Percentiles rank a stretch among this genome's conserved stretches.
phyloP scores from a whole-genome alignment of 2,113 vertebrate species.

The Cyprinodon variegatus region DNA sequence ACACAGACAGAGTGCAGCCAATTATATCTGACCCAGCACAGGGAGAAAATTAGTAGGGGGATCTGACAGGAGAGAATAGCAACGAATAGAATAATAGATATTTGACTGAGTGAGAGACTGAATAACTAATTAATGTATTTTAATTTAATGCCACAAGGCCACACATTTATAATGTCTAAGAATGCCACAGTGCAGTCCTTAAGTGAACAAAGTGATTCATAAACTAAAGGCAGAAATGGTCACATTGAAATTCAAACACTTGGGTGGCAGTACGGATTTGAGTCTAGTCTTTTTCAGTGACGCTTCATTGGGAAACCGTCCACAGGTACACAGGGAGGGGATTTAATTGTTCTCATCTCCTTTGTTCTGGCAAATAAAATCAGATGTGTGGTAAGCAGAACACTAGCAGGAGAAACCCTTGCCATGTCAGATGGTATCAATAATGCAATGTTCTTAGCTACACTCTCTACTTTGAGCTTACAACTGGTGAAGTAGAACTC shows the following conservation, averaged over 20 bases:
- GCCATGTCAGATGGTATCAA: neutral
- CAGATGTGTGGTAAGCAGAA: neutral
- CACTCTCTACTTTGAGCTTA: neutral
- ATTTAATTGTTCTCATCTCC: neutral
- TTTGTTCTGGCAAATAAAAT: neutral
- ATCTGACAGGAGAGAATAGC: neutral
- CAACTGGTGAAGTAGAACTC: neutral
- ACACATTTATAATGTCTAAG: neutral
- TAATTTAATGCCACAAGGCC: neutral
- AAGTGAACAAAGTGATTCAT: too few species aligned
- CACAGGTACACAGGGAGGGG: neutral
- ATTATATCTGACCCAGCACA: conserved; percentile 45
- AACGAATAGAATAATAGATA: too few species aligned
- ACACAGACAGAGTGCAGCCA: conserved; percentile 42
- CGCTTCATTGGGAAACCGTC: too few species aligned
- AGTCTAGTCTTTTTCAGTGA: too few species aligned
- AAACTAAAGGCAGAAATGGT: too few species aligned
- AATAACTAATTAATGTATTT: neutral
- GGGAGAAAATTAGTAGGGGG: conserved; percentile 22
- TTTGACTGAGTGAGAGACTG: too few species aligned
- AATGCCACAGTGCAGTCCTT: too few species aligned
- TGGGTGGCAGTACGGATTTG: too few species aligned
- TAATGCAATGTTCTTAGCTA: neutral
- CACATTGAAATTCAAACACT: too few species aligned
- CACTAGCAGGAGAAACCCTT: too few species aligned